phyloP scores from a whole-genome alignment of 2,113 vertebrate genomes.

The Bufo gargarizans region DNA sequence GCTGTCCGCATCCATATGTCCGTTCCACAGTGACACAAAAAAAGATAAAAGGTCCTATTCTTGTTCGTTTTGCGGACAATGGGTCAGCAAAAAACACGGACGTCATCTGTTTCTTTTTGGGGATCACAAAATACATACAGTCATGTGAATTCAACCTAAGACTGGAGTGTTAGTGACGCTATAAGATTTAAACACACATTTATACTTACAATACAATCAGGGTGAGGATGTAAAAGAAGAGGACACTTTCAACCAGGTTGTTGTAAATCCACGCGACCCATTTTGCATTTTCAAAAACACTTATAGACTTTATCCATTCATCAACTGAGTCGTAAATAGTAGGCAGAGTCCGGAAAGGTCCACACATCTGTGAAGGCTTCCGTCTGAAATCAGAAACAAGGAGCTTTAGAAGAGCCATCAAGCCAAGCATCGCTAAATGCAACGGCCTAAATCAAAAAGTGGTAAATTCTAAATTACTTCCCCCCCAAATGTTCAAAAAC shows the following conservation, averaged over 20 bases:
- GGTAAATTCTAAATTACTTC: too few species aligned
- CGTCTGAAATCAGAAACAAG: constrained; percentile 68
- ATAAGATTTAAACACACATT: neutral
- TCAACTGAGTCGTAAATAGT: constrained; percentile 75
- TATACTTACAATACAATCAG: constrained; percentile 82
- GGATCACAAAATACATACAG: too few species aligned
- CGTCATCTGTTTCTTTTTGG: too few species aligned
- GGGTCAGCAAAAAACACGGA: too few species aligned
- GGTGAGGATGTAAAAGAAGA: constrained; percentile 88
- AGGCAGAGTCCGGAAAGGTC: constrained; percentile 84
- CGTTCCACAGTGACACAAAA: too few species aligned
- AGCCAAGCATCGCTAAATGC: neutral
- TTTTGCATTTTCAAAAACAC: constrained; percentile 47
- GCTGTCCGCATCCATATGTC: too few species aligned
- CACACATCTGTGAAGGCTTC: constrained; percentile 84
- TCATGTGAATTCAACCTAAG: too few species aligned
- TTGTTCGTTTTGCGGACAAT: too few species aligned
- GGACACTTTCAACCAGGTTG: constrained; percentile 81
- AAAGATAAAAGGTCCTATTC: too few species aligned
- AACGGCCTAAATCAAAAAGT: neutral
- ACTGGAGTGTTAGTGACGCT: neutral
- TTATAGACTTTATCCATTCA: constrained; percentile 75
- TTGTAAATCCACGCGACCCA: constrained; percentile 88
- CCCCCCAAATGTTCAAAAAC: too few species aligned
- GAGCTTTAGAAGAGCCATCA: neutral